These are phyloP conservation scores for Julus scandinavius DNA, from an alignment of 2,888 invertebrate genomes.

Conservation along the genomic window DNA sequence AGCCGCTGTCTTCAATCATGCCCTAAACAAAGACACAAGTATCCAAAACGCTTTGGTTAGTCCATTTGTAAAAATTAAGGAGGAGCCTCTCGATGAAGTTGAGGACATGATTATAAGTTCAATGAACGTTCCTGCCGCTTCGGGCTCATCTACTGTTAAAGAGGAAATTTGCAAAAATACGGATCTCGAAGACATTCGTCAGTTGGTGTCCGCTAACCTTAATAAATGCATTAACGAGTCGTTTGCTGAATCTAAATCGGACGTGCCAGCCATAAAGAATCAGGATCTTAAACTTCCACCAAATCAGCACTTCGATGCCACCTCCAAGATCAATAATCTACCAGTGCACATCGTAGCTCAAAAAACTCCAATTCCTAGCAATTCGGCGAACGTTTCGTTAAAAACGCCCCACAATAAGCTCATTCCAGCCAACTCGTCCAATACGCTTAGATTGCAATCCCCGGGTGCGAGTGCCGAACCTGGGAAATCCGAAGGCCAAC, in stretches of 20 bases:
- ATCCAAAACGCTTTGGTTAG: neutral
- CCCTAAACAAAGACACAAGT: neutral
- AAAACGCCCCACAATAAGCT: neutral
- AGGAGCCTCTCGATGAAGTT: neutral
- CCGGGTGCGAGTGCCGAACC: neutral
- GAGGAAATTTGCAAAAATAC: neutral
- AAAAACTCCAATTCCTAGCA: neutral
- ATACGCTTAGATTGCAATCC: neutral
- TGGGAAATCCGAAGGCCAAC: neutral
- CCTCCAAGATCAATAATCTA: neutral
- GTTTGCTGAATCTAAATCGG: neutral
- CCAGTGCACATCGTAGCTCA: neutral
- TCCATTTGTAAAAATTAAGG: neutral
- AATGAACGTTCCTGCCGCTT: neutral
- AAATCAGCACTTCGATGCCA: neutral
- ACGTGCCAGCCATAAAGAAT: neutral
- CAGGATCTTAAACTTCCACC: neutral
- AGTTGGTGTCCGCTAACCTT: neutral
- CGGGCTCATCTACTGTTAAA: neutral
- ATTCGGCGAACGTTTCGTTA: neutral
- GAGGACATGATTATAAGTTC: neutral
- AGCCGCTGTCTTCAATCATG: neutral
- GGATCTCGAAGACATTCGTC: neutral
- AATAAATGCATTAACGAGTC: neutral
- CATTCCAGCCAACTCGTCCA: neutral